Base-by-base conservation (phyloP, 2,113 vertebrate species). In the Myiopsitta monachus region DNA sequence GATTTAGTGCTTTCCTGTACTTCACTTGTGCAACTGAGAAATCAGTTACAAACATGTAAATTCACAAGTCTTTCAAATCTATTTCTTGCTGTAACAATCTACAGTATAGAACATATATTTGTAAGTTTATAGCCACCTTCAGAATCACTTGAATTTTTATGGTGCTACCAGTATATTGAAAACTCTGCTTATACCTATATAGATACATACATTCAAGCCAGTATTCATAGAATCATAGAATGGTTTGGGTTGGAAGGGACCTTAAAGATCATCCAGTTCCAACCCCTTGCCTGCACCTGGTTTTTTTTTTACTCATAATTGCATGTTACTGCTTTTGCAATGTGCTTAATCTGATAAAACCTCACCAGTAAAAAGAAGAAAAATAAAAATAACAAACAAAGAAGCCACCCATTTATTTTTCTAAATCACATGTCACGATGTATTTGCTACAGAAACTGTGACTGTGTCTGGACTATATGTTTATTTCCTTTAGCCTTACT, bases 91-190 rank as follows among this genome's bases (percentile, higher is more conserved):
- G 68, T 92, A 90, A 70, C 54, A 68, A 31, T 90, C 91, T 94
- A 92, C 55, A 82, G 67, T 62, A 55, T 39, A 93, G 51, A 95
- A 78, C 24, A 62, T 69, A 47, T n/a, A 80, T 95, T 79, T 96
- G 33, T 19, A 91, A 94, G 79, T 96, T 96, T 94, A 83, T 94
- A 94, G 94, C 94, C 94, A 81, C 91, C 94, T 97, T 96, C 90
- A 95, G 81, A 94, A 94, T 95, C 97, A 96, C 97, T 98, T 98
- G 97, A 97, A 97, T 94, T 96, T 97, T 95, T 96, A 96, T 96
- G 98, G 98, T 98, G 98, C 98, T 98, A 97, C 93, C 55, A 93
- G 41, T 84, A 91, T 90, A 55, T 94, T 88, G 55, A 81, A 95
- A 94, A 86, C 59, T 87, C 79, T 86, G 49, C 92, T 84, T 90